Evolutionary conservation across 2,888 invertebrate genomes (phyloP), one percentile per base, ranked within the genome.

Genomic region (Sphaerophoria rueppellii): DNA sequence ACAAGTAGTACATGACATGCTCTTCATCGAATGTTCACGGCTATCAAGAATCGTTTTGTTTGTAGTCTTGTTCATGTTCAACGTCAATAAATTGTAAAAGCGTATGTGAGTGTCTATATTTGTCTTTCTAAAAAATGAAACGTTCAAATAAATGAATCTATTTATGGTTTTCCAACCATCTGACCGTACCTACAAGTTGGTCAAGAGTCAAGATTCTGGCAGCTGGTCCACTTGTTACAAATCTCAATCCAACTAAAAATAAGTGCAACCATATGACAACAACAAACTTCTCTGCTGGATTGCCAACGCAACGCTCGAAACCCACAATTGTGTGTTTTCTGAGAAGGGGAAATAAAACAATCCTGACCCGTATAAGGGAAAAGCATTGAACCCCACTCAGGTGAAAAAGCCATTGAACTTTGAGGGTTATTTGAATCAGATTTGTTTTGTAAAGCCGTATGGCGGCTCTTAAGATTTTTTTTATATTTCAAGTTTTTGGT

Each of bases 391-490:
- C 43, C 78, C 70, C 70, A 71, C 70, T 67, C 32, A 65, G 63
- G 63, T 67, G 40, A 50, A 2, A 24, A 74, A 83, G 83, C 79
- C 83, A 75, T 79, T 83, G 79, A 79, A 83, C 83, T 79, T 79
- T 46, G 79, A 71, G 79, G 83, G 83, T 82, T 43, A 43, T 43
- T 82, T 61, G 72, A 71, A 82, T 82, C 72, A 82, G 72, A 24
- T 24, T 76, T 76, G 43, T 32, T 35, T 57, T 37, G n/a, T 57
- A n/a, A 35, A 35, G 12, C n/a, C 14, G n/a, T n/a, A 1, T 57
- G 35, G 43, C 1, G 54, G 70, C 24, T 50, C 14, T 37, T 70
- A 55, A 46, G 37, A 16, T 37, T 37, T 24, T 12, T 35, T 50
- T 50, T 37, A 7, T 46, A 7, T 16, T 14, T 12, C 11, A 6